Percentiles rank a stretch among this genome's conserved stretches.
Conservation (phyloP, 2,113 vertebrate species). For the Cyanoliseus patagonus region DNA sequence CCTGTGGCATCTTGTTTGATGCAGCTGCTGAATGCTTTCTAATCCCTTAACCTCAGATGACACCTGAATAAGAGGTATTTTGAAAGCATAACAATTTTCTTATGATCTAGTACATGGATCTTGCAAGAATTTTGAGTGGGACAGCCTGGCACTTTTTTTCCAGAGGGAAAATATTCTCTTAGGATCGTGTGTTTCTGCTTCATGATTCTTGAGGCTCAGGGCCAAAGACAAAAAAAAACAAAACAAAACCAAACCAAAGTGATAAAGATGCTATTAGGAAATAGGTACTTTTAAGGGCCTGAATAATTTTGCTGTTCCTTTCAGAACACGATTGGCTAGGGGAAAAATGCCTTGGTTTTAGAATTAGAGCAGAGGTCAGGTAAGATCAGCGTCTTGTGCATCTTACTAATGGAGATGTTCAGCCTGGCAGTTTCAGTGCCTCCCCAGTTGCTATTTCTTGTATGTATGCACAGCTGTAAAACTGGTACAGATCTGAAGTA, state of each 20-base stretch:
- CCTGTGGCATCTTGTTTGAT: neutral
- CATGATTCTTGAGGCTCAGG: neutral
- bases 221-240: neutral
- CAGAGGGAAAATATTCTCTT: neutral
- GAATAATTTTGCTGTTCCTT: neutral
- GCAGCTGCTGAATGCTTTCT: neutral
- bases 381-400: neutral
- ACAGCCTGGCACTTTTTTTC: neutral
- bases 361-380: neutral
- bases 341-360: neutral
- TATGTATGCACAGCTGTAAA: neutral
- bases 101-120: neutral
- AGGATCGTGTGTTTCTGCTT: neutral
- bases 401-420: constrained; percentile 2
- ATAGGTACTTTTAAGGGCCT: neutral
- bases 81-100: neutral
- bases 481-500: neutral
- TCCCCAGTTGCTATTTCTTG: constrained; percentile 18
- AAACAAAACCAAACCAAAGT: neutral
- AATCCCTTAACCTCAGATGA: neutral
- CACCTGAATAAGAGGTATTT: neutral
- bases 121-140: neutral
- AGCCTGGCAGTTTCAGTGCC: neutral
- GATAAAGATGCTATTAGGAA: neutral
- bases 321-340: neutral